These are phyloP conservation scores for Danio choprae DNA, from an alignment of 2,797 vertebrate species.

Conservation along the genomic window DNA sequence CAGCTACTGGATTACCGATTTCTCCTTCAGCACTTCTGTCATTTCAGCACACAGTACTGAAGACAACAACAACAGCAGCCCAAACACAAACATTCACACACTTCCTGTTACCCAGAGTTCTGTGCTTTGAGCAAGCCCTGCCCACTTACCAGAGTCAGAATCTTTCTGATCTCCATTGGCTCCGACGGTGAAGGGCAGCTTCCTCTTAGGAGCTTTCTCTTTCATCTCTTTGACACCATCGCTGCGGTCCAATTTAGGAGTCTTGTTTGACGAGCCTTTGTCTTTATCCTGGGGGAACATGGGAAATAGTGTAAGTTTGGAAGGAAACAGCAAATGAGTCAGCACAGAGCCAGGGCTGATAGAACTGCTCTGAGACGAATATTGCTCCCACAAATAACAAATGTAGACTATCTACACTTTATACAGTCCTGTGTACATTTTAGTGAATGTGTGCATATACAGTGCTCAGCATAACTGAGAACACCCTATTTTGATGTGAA, in stretches of 20 bases:
- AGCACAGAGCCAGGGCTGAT: conserved; percentile 3
- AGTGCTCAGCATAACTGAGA: no score
- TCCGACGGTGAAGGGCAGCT: conserved; percentile 96
- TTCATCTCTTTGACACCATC: conserved; percentile 99
- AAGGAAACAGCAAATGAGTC: background rate
- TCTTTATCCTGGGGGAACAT: conserved; percentile 87
- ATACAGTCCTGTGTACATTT: background rate
- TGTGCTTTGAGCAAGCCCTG: conserved; percentile 33
- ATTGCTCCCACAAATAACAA: background rate
- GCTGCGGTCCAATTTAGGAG: conserved; percentile 95
- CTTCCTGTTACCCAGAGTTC: conserved; percentile 56
- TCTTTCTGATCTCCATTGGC: conserved; percentile 99
- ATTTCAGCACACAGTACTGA: conserved; percentile 40
- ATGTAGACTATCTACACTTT: background rate
- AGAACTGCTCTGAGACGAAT: conserved; percentile 4
- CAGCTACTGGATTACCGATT: conserved; percentile 59
- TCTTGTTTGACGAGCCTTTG: conserved; percentile 99
- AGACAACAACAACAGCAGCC: conserved; percentile 30
- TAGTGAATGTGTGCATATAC: background rate
- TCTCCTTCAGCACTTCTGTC: conserved; percentile 40
- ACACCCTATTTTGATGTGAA: no score
- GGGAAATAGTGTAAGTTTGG: background rate
- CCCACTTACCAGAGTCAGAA: conserved; percentile 92
- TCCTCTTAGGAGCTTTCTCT: conserved; percentile 95
- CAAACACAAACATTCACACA: conserved; percentile 35